A percentile compares a stretch with the other conserved stretches of the same genome.
These are phyloP conservation scores for Campylomormyrus tamandua DNA, from an alignment of 2,113 vertebrate genomes.

Conservation along the genomic window DNA sequence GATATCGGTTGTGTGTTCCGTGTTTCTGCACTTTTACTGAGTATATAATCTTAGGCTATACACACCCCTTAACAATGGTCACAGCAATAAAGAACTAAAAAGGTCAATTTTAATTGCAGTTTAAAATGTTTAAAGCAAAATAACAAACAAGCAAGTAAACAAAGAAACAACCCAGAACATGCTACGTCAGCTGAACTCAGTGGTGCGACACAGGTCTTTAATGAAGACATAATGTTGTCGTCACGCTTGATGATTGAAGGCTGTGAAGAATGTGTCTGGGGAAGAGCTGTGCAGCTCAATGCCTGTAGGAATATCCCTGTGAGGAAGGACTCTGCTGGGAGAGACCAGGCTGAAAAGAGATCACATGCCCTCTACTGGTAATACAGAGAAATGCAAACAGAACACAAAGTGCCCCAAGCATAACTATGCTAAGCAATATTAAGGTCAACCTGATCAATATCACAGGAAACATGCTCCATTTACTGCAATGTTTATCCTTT, in stretches of 20 bases:
- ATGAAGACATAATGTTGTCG: constrained; percentile 14
- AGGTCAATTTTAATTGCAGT: neutral
- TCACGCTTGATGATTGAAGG: constrained; percentile 7
- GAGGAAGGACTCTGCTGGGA: constrained; percentile 27
- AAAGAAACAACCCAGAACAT: neutral
- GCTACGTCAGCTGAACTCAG: neutral
- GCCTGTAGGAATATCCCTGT: constrained; percentile 39
- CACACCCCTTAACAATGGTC: neutral
- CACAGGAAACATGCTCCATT: neutral
- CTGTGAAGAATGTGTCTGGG: neutral
- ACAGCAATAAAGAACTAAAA: neutral
- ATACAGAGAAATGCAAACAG: constrained; percentile 17
- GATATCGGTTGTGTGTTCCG: neutral
- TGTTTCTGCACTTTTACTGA: neutral
- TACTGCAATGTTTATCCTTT: neutral
- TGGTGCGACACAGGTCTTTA: neutral
- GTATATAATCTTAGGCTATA: neutral
- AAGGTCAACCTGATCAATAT: neutral
- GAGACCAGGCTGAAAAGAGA: constrained; percentile 30
- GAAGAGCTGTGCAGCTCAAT: constrained; percentile 28
- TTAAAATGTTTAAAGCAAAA: neutral
- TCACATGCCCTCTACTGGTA: constrained; percentile 52
- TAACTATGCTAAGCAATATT: neutral
- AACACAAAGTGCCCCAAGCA: neutral
- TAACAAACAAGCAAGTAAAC: neutral